Percentiles rank a stretch among this genome's conserved stretches.
These are phyloP conservation scores for Hirundo rustica DNA, from an alignment of 2,797 vertebrate species.

Conservation along the genomic window DNA sequence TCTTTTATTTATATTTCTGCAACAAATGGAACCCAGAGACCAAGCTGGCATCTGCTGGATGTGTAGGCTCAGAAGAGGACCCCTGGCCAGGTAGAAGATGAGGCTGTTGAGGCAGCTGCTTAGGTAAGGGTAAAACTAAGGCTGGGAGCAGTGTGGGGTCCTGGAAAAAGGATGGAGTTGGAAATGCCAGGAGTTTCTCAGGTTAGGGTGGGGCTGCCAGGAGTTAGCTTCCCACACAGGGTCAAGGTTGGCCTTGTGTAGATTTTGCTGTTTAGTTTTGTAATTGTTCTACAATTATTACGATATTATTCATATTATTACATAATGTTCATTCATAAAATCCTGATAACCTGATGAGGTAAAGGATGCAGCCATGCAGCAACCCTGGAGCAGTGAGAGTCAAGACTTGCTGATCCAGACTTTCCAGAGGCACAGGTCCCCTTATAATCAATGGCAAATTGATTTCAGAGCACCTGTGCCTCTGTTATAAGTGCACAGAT, in stretches of 20 bases:
- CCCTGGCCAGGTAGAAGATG: neutral
- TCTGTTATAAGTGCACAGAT: neutral
- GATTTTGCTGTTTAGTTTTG: neutral
- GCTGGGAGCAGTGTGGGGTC: fast-evolving
- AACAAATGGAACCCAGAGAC: neutral
- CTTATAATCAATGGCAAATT: neutral
- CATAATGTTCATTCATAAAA: neutral
- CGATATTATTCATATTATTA: neutral
- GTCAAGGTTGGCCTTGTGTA: neutral
- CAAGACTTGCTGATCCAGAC: neutral
- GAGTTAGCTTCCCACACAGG: neutral
- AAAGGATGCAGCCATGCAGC: neutral
- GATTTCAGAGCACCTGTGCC: neutral
- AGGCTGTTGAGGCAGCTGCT: neutral
- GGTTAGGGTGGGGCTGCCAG: neutral
- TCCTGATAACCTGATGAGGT: neutral
- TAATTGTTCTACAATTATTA: neutral
- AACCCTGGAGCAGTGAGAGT: neutral
- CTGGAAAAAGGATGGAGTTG: neutral
- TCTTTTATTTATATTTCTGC: neutral
- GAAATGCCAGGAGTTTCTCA: neutral
- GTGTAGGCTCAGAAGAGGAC: neutral
- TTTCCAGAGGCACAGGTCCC: neutral
- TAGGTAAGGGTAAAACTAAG: neutral
- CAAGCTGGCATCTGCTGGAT: neutral